Evolutionary conservation across 2,797 vertebrate genomes (phyloP), one percentile per base, ranked within the genome.

Genomic region (Dendrocincla fuliginosa): DNA sequence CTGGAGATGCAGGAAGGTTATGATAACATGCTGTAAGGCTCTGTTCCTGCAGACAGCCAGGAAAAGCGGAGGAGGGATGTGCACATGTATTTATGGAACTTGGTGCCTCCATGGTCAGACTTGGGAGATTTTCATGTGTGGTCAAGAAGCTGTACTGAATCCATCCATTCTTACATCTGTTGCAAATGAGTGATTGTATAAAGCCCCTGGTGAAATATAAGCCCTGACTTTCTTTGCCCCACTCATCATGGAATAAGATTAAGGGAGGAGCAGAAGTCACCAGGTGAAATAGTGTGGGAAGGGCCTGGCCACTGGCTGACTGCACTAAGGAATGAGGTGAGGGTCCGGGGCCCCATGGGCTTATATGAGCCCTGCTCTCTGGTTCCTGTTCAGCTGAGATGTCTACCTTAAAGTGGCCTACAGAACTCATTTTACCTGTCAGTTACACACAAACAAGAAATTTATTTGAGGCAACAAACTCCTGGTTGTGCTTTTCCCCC

Each of bases 401-500:
- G 24, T 35, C n/a, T 35, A 4, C 35, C 44, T 70, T 30, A 22
- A 70, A 90, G 33, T 11, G 32, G 35, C 35, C 35, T 46, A 47
- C 37, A 77, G 33, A 63, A 49, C 41, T 68, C 13, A 46, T 59
- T 87, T 80, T 56, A 56, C 30, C 10, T 76, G 63, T 7, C 46
- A 83, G 22, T 13, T 73, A 39, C 2, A 5, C 5, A 4, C 6
- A 53, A 44, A 50, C 33, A 81, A 77, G 28, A 46, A 60, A 52
- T 49, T 49, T 56, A 42, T 79, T 5, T 37, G 42, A 44, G 55
- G 56, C 19, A 56, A 81, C 49, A 28, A 56, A 4, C 14, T 64
- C 55, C 13, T 1, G 0, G 0, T 24, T 4, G 2, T 2, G 11
- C 27, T 70, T 49, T 55, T 6, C 14, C 20, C 7, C 57, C 20